Evolutionary conservation across 2,888 invertebrate species (phyloP), one percentile per base, ranked within the genome.

Genomic region (Hylaea fasciaria): DNA sequence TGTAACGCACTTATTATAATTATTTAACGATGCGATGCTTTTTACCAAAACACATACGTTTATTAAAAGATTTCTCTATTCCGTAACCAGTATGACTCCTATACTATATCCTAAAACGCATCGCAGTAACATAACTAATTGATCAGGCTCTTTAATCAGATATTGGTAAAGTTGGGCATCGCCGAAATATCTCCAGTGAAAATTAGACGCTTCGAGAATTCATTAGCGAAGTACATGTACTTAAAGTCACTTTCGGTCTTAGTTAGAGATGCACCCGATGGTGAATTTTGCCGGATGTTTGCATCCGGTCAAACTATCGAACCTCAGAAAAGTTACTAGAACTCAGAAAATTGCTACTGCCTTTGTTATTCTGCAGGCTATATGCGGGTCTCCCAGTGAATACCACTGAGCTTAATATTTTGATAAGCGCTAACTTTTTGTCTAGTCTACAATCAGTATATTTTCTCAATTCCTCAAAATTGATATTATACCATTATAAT

Each of bases 181-280:
- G 56, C 56, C 64, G 57, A 71, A 65, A 71, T 70, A 66, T 68
- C 62, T 58, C 67, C 58, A 61, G 61, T 65, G 66, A 64, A 67
- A 72, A 71, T 71, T 67, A 68, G 67, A 71, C 58, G 40, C 60
- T 68, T 64, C 59, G 68, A 62, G 69, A 76, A 76, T 77, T 77
- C 75, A 77, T 77, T 74, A 77, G 68, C 64, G 64, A 65, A 71
- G 67, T 65, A 67, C 49, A 64, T 64, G 62, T 66, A 61, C 69
- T 70, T 69, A 62, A 68, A 69, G 64, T 69, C 66, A 59, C 66
- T 72, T 68, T 65, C 49, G 57, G 62, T 59, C 61, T 55, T 65
- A 62, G 64, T 66, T 71, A 48, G 56, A 22, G 44, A 47, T 57
- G 56, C 35, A 32, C 16, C 7, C 37, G 35, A 12, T 22, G 29